Evolutionary conservation across 2,797 vertebrate species (phyloP), one percentile per base, ranked within the genome.

Genomic region (Channa striata): DNA sequence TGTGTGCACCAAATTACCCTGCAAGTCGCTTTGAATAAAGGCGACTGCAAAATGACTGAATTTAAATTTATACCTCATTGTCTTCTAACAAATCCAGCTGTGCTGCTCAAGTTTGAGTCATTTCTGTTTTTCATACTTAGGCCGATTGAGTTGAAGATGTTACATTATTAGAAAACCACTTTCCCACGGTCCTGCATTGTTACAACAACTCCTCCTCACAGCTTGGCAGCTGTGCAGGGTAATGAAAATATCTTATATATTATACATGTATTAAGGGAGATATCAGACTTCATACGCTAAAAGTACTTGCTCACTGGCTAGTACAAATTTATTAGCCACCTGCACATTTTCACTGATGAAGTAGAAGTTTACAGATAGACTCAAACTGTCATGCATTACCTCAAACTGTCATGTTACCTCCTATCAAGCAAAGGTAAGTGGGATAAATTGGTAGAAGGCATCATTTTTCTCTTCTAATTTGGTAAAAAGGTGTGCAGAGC

Each of bases 261-360:
- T 54, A 44, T 47, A n/a, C 20, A 20, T 43, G 12, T 4, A 25
- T 3, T 19, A 25, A 20, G 30, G 14, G 23, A 36, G 21, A 48
- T 42, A 14, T 6, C 50, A n/a, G 39, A 16, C 16, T 13, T 50
- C 36, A n/a, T 54, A 43, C 19, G 33, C 6, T 59, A n/a, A 21
- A 47, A 39, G 48, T 39, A 12, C 11, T 40, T 25, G 20, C 49
- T 6, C 25, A 66, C 17, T 59, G 60, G 19, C 14, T 40, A 37
- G 33, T 59, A 14, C 43, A 82, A 59, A 53, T 72, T 56, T 49
- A 53, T 39, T 50, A 47, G 47, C 36, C 49, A 59, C 33, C 44
- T 37, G 56, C 42, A 54, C 51, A 40, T 36, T 46, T 53, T 58
- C 37, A 49, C 37, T 19, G 4, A 33, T 54, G 37, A 67, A 53